phyloP scores from a whole-genome alignment of 2,888 invertebrate genomes.

The Chouioia cunea region DNA sequence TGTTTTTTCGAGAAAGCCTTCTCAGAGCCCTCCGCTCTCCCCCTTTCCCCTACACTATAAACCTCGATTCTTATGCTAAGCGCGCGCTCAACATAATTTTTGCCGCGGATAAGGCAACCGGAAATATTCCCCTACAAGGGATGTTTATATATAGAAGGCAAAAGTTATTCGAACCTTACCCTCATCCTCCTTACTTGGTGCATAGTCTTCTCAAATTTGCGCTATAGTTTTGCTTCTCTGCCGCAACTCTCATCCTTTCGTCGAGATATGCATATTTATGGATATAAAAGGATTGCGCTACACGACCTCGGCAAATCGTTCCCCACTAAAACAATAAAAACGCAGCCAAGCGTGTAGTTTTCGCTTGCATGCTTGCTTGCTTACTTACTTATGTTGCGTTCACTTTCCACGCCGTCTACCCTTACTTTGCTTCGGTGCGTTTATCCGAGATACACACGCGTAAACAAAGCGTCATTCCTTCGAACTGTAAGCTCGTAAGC shows the following conservation, averaged over 20 bases:
- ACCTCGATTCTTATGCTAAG: conserved; percentile 43
- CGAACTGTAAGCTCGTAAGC: too few species aligned
- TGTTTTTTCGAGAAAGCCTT: conserved; percentile 22
- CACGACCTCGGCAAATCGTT: conserved; percentile 53
- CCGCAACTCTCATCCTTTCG: neutral
- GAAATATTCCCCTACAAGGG: neutral
- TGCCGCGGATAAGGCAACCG: conserved; percentile 27
- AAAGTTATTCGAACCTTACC: neutral
- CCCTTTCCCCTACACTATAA: too few species aligned
- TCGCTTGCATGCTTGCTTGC: conserved; percentile 5
- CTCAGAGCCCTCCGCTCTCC: conserved; percentile 6
- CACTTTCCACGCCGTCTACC: too few species aligned
- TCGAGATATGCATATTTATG: conserved; percentile 25
- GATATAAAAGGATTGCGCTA: conserved; percentile 21
- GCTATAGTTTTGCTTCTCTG: neutral
- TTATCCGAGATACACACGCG: neutral
- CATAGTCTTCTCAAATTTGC: too few species aligned
- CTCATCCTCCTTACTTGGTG: too few species aligned
- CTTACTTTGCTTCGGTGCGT: neutral
- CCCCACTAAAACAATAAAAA: conserved; percentile 56
- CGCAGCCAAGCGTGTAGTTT: conserved; percentile 36
- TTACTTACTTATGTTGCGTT: too few species aligned
- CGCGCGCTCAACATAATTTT: conserved; percentile 46
- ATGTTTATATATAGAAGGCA: neutral
- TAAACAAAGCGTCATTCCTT: neutral